A percentile compares a stretch with the other conserved stretches of the same genome.
phyloP scores from a whole-genome alignment of 2,888 invertebrate genomes.

The Tribolium freemani region DNA sequence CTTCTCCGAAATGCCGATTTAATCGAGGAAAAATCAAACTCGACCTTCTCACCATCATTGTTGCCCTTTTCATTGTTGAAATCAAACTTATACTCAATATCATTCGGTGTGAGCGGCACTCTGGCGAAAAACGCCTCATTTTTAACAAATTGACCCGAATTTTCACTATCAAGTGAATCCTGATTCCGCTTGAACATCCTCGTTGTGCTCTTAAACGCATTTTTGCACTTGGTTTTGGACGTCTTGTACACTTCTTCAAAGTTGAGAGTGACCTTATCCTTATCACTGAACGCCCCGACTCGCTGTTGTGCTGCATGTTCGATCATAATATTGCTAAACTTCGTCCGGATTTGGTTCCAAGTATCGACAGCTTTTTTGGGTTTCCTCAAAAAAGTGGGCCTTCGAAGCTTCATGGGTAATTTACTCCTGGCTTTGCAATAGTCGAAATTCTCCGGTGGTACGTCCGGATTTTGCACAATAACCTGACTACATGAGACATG shows the following conservation, averaged over 20 bases:
- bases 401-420: constrained; percentile 57
- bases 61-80: constrained; percentile 20
- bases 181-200: constrained; percentile 61
- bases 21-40: too few species aligned
- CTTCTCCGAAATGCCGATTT: constrained; percentile 29
- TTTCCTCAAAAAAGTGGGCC: constrained; percentile 58
- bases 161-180: constrained; percentile 45
- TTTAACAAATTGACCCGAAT: constrained; percentile 56
- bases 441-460: constrained; percentile 52
- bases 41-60: constrained; percentile 37
- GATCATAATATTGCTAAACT: constrained; percentile 62
- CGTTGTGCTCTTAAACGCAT: constrained; percentile 62
- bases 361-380: constrained; percentile 60
- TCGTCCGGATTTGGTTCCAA: constrained; percentile 62
- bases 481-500: constrained; percentile 65
- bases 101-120: constrained; percentile 56
- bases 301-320: constrained; percentile 64
- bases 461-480: constrained; percentile 35
- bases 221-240: constrained; percentile 65
- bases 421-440: constrained; percentile 59
- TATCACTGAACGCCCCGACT: constrained; percentile 63
- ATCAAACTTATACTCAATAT: constrained; percentile 62
- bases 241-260: constrained; percentile 66
- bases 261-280: constrained; percentile 60
- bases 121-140: constrained; percentile 60